Evolutionary conservation across 2,888 invertebrate genomes (phyloP).

Genomic region (Tenthredo livida): DNA sequence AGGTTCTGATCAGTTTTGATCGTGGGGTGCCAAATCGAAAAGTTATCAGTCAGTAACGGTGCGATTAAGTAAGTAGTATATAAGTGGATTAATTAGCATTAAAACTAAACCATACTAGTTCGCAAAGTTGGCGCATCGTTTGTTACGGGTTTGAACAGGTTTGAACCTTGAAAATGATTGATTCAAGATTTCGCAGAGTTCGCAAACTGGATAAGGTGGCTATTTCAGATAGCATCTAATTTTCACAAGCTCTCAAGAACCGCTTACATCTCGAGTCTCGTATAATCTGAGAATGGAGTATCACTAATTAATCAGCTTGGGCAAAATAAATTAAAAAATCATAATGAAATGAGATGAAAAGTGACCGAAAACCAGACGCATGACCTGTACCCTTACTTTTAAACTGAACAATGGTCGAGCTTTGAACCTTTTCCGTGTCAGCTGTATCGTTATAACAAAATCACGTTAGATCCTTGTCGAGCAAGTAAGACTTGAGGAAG

Average conservation of each 20-base stretch:
- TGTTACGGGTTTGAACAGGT: not conserved
- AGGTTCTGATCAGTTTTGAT: not conserved
- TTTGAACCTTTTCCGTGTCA: slow-evolving; percentile 5
- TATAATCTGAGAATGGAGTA: not conserved
- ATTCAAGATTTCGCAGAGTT: not conserved
- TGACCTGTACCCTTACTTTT: not conserved
- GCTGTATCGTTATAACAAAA: not conserved
- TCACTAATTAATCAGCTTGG: not conserved
- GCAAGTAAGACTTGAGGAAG: slow-evolving; percentile 9
- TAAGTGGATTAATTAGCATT: not conserved
- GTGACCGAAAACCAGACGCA: not conserved
- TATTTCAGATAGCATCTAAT: not conserved
- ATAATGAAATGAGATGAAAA: not conserved
- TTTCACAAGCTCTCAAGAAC: not conserved
- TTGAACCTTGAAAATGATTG: slow-evolving; percentile 13
- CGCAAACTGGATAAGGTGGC: not conserved
- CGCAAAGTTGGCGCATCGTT: not conserved
- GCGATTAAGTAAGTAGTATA: not conserved
- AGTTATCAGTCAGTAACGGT: not conserved
- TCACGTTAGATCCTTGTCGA: slow-evolving; percentile 25
- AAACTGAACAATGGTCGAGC: not conserved
- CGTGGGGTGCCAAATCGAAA: not conserved
- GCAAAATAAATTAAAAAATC: not conserved
- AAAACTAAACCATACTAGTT: not conserved
- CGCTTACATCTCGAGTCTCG: not conserved